These are phyloP conservation scores for Selene dorsalis DNA, from an alignment of 2,797 vertebrate species.

Conservation along the genomic window DNA sequence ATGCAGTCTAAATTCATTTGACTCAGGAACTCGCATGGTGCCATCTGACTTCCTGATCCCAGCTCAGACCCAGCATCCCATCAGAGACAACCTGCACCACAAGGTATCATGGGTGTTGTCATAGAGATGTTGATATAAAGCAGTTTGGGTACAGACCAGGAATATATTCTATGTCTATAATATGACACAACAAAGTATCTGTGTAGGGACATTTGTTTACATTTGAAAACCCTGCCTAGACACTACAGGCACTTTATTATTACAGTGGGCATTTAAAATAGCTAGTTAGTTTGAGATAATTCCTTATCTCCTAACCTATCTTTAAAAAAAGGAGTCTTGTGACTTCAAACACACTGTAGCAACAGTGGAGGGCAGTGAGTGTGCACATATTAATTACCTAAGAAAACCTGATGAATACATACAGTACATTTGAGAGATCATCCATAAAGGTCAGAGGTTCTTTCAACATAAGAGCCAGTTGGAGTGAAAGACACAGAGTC, in stretches of 20 bases:
- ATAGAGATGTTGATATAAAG: not conserved
- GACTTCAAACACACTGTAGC: not conserved
- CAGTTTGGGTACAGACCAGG: not conserved
- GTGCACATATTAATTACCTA: slow-evolving; percentile 1
- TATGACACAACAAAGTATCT: too few relatives aligned
- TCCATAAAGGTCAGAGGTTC: slow-evolving; percentile 25
- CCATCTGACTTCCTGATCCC: slow-evolving; percentile 96
- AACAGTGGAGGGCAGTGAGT: not conserved
- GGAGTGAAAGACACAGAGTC: not conserved
- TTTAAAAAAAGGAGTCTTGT: not conserved
- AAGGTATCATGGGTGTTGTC: slow-evolving; percentile 83
- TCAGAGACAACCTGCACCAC: slow-evolving; percentile 94
- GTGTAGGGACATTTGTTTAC: too few relatives aligned
- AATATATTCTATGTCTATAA: not conserved
- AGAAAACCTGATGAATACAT: slow-evolving; percentile 10
- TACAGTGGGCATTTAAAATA: not conserved
- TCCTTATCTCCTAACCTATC: not conserved
- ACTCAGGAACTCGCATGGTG: slow-evolving; percentile 94
- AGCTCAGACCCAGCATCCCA: slow-evolving; percentile 92
- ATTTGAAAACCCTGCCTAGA: too few relatives aligned
- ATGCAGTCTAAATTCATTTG: slow-evolving; percentile 16
- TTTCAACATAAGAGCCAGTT: slow-evolving; percentile 5
- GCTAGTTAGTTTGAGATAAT: too few relatives aligned
- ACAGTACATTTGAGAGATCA: not conserved
- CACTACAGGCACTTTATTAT: not conserved